Evolutionary conservation across 2,113 vertebrate genomes (phyloP).

Genomic region (Rhea pennata): DNA sequence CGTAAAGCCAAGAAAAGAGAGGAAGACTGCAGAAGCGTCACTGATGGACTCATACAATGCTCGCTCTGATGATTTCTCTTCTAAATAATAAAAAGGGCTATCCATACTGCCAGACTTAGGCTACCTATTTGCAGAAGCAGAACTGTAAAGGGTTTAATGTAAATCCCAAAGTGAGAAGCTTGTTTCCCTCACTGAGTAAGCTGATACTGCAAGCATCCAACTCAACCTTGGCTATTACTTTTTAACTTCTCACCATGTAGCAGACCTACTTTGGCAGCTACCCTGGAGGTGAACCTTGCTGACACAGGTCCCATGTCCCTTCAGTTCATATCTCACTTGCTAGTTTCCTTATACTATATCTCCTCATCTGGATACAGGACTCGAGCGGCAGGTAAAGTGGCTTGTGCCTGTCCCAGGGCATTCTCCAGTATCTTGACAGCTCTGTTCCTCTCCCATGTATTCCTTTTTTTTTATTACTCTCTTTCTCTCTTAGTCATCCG

Average conservation of each 20-base stretch:
- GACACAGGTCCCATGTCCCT: neutral
- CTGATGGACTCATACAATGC: rapidly evolving
- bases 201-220: neutral
- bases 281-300: neutral
- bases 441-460: neutral
- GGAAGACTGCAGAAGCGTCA: rapidly evolving
- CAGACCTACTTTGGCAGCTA: neutral
- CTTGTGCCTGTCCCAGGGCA: neutral
- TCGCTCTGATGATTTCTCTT: neutral
- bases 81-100: neutral
- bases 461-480: neutral
- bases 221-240: neutral
- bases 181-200: neutral
- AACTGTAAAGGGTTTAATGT: neutral
- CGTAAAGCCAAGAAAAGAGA: neutral
- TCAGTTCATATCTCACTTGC: rapidly evolving
- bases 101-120: neutral
- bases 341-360: neutral
- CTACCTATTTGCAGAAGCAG: neutral
- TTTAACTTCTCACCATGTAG: neutral
- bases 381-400: neutral
- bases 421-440: neutral
- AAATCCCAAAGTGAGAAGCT: neutral
- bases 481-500: neutral
- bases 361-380: neutral